Evolutionary conservation across 2,113 vertebrate species (phyloP), one percentile per base, ranked within the genome.

Genomic region (Urocynchramus pylzowi): DNA sequence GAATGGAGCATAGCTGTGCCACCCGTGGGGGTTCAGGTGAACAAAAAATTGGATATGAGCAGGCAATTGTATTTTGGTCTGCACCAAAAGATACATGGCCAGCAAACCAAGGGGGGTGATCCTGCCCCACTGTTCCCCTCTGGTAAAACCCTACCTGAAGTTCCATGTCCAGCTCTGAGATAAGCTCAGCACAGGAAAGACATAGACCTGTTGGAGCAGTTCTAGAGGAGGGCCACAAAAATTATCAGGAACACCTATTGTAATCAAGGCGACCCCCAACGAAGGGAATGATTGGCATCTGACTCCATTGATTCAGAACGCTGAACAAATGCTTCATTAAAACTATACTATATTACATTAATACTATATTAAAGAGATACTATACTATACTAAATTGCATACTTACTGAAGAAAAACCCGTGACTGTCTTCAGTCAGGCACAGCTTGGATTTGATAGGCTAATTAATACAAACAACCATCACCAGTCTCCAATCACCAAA

Each of bases 1-100:
- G 26, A 35, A 33, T 28, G 10, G 19, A 47, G 19, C 22, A 26
- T 18, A 65, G 1, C 3, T 3, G 6, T 77, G 11, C 2, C 1
- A 14, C 37, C 26, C 18, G 11, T 77, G 12, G 7, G 14, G 3
- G 4, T 31, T 39, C 27, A 54, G 10, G 14, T 49, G 31, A 37
- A 41, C 3, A 2, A 57, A 70, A 65, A 82, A 67, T 8, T 73
- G 31, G 16, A 49, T 8, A 13, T 47, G 13, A 83, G 11, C 9
- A 4, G 7, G 6, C 9, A 59, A 7, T 27, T 14, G 1, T 42
- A 28, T 60, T 23, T 23, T 57, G 4, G 9, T 17, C n/a, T 71
- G 12, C 26, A 42, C 59, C 30, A 35, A 59, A 45, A 70, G 7
- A n/a, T 11, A 30, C 1, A 0, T 10, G 11, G 5, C 14, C 15